These are phyloP conservation scores for Oligia strigilis DNA, from an alignment of 2,888 invertebrate genomes.

Conservation along the genomic window DNA sequence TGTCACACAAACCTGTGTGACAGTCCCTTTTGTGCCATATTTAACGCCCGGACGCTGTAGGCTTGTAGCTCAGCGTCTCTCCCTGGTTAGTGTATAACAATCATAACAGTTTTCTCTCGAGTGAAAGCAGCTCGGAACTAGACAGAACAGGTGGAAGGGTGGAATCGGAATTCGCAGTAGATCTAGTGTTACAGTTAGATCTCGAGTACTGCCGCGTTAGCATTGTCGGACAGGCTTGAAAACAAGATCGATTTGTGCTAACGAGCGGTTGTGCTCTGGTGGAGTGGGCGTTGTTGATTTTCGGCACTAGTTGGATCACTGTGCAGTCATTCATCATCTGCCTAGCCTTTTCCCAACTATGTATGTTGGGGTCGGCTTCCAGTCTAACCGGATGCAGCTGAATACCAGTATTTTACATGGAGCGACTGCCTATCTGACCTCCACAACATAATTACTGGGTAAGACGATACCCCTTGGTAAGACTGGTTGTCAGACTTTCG, in stretches of 20 bases:
- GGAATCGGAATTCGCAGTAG: constrained; percentile 58
- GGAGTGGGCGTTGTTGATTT: constrained; percentile 30
- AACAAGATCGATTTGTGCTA: neutral
- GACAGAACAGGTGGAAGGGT: constrained; percentile 63
- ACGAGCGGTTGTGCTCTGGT: constrained; percentile 9
- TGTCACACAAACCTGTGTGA: neutral
- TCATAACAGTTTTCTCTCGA: constrained; percentile 61
- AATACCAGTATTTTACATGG: no score
- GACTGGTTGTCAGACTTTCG: no score
- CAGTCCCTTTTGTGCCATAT: neutral
- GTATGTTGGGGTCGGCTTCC: no score
- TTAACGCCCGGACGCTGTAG: neutral
- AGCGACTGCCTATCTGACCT: no score
- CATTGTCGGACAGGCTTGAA: neutral
- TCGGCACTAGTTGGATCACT: neutral
- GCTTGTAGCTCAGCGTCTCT: constrained; percentile 17
- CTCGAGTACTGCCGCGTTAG: constrained; percentile 9
- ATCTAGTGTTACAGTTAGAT: constrained; percentile 60
- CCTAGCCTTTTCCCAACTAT: no score
- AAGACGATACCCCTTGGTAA: no score
- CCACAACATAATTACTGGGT: no score
- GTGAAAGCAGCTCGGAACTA: constrained; percentile 61
- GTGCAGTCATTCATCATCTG: no score
- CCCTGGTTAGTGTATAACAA: constrained; percentile 19
- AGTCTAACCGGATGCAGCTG: no score